These are phyloP conservation scores for Berghia stephanieae DNA, from an alignment of 1,140 invertebrate species.

Conservation along the genomic window DNA sequence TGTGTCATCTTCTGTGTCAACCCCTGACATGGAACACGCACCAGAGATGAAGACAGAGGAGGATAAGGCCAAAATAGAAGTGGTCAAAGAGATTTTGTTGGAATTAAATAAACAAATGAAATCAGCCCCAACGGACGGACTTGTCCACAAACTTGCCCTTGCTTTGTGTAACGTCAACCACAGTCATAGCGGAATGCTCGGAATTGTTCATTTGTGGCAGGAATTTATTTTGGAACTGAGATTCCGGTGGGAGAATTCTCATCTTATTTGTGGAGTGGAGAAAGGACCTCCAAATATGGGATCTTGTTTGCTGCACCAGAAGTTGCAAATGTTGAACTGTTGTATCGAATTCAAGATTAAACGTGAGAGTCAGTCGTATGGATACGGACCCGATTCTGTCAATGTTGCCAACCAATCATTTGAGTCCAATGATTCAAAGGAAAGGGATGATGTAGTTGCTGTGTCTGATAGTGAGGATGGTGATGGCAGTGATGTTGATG, in stretches of 20 bases:
- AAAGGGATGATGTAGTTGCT: slow-evolving; percentile 77
- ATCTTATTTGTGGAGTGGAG: slow-evolving; percentile 77
- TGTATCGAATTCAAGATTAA: slow-evolving; percentile 83
- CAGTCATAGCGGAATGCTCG: slow-evolving; percentile 79
- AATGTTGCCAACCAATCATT: background rate
- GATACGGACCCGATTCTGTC: slow-evolving; percentile 34
- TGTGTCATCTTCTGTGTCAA: background rate
- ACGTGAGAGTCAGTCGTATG: slow-evolving; percentile 58
- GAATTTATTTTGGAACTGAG: slow-evolving; percentile 90
- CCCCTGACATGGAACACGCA: background rate
- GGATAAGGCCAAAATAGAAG: slow-evolving; percentile 18
- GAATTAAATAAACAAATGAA: slow-evolving; percentile 70
- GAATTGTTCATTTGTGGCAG: slow-evolving; percentile 90
- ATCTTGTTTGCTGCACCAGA: slow-evolving; percentile 93
- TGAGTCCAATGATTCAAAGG: slow-evolving; percentile 48
- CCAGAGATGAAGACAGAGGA: slow-evolving; percentile 29
- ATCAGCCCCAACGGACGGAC: slow-evolving; percentile 79
- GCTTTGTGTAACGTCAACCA: slow-evolving; percentile 81
- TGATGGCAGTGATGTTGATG: slow-evolving; percentile 35
- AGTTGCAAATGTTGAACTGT: slow-evolving; percentile 92
- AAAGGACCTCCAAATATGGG: slow-evolving; percentile 81
- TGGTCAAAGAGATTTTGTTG: slow-evolving; percentile 38
- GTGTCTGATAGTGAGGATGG: slow-evolving; percentile 81
- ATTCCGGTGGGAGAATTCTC: slow-evolving; percentile 86
- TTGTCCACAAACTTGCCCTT: slow-evolving; percentile 86